Conservation (phyloP, 2,888 invertebrate genomes). For the Drosophila conformis region DNA sequence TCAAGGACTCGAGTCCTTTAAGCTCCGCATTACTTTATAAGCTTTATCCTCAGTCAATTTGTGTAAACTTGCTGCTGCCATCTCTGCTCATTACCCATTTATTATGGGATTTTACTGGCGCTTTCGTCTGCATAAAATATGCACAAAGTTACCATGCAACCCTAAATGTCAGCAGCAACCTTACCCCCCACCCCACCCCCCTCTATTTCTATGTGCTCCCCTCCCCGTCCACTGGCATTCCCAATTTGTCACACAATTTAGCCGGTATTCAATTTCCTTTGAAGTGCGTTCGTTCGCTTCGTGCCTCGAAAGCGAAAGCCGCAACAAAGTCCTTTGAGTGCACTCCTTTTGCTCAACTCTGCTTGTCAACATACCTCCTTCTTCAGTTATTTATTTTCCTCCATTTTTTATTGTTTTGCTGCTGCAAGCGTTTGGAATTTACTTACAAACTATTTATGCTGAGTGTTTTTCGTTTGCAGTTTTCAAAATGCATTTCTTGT, state of each 20-base stretch:
- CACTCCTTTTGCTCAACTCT: neutral
- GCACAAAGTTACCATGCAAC: conserved; percentile 35
- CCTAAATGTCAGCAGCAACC: neutral
- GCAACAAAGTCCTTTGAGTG: conserved; percentile 25
- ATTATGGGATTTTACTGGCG: conserved; percentile 2
- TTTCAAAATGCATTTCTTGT: conserved; percentile 63
- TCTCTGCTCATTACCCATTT: conserved; percentile 2
- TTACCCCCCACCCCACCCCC: neutral
- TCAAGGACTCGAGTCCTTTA: neutral
- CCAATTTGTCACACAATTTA: conserved; percentile 63
- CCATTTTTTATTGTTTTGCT: neutral
- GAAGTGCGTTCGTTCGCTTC: conserved; percentile 16
- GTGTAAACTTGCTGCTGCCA: conserved; percentile 6
- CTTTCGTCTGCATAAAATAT: conserved; percentile 33
- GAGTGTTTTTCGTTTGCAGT: neutral
- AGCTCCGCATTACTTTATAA: neutral
- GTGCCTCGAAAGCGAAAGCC: conserved; percentile 7
- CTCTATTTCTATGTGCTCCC: neutral
- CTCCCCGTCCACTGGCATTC: neutral
- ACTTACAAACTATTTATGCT: neutral
- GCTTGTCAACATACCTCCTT: neutral
- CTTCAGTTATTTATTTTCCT: conserved; percentile 4
- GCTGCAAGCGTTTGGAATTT: neutral
- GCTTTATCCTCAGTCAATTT: conserved; percentile 11
- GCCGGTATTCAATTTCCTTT: conserved; percentile 48